Base-by-base conservation (phyloP, 2,113 vertebrate species). In the Engystomops pustulosus region DNA sequence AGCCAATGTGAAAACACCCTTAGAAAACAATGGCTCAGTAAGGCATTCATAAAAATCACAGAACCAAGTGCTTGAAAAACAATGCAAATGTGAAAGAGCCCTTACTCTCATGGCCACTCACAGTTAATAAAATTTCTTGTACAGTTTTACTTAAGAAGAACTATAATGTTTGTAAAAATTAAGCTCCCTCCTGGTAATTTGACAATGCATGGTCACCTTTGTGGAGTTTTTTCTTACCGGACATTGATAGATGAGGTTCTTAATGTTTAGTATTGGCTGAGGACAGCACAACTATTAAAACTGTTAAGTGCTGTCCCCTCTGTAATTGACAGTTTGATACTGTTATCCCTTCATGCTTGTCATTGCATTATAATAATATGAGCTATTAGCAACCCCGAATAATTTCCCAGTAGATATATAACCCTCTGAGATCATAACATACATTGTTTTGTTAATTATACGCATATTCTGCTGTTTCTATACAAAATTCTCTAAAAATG, bases 341-440 rank as follows among this genome's bases (percentile, higher is more conserved):
- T 84, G 81, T 84, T 84, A 84, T 76, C 81, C 71, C 81, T 47
- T 84, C 81, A 84, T 84, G 81, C 81, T 84, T 84, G 72, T 84
- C 81, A 77, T 84, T 84, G 81, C 81, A 77, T 68, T 84, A 77
- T 77, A 84, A 84, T 84, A 77, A 76, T 84, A 77, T 72, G 41
- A 84, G 58, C 68, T 71, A 84, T 84, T 76, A 84, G 74, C 44
- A 84, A 68, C 71, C 15, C 58, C 68, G 81, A 45, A 84, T 84
- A 67, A 77, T 84, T 84, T 84, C 81, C 81, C 81, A 49, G 72
- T 68, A 84, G 81, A 84, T 77, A 45, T 44, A 67, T 76, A 83
- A 83, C 55, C 71, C 74, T 67, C 71, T 27, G 72, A 84, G 72
- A 84, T 25, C 53, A 32, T 53, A 55, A 67, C 58, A 77, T 51